Evolutionary conservation across 2,797 vertebrate species (phyloP), one percentile per base, ranked within the genome.

Genomic region (Melanotaenia pygmaea): DNA sequence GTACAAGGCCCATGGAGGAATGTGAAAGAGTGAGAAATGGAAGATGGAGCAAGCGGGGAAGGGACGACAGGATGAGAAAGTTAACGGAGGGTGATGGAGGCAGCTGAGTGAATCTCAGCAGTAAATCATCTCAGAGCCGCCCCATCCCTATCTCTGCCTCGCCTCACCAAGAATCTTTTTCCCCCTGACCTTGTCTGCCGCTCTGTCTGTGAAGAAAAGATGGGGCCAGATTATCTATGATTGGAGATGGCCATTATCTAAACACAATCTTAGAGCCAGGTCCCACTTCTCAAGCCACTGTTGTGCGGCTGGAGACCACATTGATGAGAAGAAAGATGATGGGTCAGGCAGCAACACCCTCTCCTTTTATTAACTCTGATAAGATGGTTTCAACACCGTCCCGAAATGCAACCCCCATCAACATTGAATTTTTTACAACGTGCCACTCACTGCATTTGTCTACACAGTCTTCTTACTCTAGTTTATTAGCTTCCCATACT

Each of bases 241-340:
- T 95, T 95, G 93, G 94, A 94, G 93, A 94, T 92, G 91, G 91
- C 91, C 90, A 93, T 94, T 94, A 95, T 95, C 94, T 94, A 93
- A 95, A 95, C 94, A 95, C 94, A 94, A 94, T 95, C 94, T 94
- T 80, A 84, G 92, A 92, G 84, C 83, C 77, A 74, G 89, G 87
- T 90, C 88, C 92, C 87, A 85, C 85, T 90, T 72, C 84, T 91
- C 80, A 70, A 79, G 80, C 85, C 81, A 86, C 75, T 84, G 84
- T 89, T 76, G 77, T 81, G 85, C 83, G 84, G 83, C 85, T 86
- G 69, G 89, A 89, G 90, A 89, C 89, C 86, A 85, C 81, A 79
- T 74, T 91, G 92, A 93, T 91, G 92, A 91, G 88, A 86, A 90
- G 83, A 83, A 89, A 89, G 88, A 89, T 85, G 90, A 87, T 84